Evolutionary conservation across 2,797 vertebrate genomes (phyloP).

Genomic region (Steatocranus sp.): DNA sequence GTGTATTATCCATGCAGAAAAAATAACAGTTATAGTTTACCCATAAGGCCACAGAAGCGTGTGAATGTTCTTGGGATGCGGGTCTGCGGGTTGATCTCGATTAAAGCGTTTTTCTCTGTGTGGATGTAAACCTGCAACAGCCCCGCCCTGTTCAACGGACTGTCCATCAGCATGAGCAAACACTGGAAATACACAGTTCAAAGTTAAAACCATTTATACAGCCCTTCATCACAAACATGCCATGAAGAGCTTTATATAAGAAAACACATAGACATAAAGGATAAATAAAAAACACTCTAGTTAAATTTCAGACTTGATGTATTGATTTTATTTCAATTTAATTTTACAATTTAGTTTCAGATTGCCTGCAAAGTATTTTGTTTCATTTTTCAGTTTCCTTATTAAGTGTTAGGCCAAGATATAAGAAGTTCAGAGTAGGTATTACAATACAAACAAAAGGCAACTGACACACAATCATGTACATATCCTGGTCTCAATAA

Average conservation of each 20-base stretch:
- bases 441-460: background rate
- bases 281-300: background rate
- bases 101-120: slow-evolving; percentile 91
- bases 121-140: slow-evolving; percentile 95
- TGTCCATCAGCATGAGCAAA: slow-evolving; percentile 96
- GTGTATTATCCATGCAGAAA: background rate
- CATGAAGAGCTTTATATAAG: background rate
- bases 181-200: slow-evolving; percentile 44
- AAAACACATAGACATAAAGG: background rate
- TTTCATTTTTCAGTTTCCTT: background rate
- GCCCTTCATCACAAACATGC: background rate
- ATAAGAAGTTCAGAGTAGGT: background rate
- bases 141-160: slow-evolving; percentile 93
- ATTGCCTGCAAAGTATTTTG: background rate
- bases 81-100: slow-evolving; percentile 96
- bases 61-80: slow-evolving; percentile 94
- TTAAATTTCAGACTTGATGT: background rate
- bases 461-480: background rate
- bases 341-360: background rate
- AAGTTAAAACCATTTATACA: background rate
- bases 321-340: background rate
- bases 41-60: slow-evolving; percentile 96
- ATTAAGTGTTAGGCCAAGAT: background rate
- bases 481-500: background rate
- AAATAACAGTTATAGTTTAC: slow-evolving; percentile 63